These are phyloP conservation scores for Drosophila arawakana DNA, from an alignment of 1,140 invertebrate species.

Conservation along the genomic window DNA sequence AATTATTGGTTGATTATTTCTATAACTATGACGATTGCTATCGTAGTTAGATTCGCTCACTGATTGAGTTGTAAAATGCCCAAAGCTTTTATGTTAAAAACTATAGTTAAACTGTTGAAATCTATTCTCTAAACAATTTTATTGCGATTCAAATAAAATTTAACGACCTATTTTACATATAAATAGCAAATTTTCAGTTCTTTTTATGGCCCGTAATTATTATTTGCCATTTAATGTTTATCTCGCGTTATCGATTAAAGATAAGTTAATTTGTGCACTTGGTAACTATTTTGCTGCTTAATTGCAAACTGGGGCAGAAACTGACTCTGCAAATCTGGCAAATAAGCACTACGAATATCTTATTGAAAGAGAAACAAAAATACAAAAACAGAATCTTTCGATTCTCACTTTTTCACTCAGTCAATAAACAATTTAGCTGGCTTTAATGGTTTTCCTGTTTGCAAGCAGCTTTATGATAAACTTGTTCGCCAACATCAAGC, in stretches of 20 bases:
- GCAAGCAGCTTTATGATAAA: constrained; percentile 51
- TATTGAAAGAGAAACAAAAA: constrained; percentile 26
- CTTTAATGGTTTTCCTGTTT: constrained; percentile 74
- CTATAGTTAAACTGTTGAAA: too few species aligned
- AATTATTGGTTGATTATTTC: constrained; percentile 52
- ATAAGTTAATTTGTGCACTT: constrained; percentile 3
- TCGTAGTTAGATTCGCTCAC: not conserved
- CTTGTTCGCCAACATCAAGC: constrained; percentile 62
- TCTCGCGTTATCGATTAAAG: constrained; percentile 3
- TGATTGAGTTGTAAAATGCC: not conserved
- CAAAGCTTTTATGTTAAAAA: too few species aligned
- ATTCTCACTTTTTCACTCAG: constrained; percentile 39
- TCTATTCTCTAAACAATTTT: too few species aligned
- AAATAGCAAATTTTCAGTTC: not conserved
- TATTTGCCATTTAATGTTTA: not conserved
- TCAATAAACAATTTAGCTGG: constrained; percentile 74
- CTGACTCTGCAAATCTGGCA: constrained; percentile 52
- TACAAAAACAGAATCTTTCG: constrained; percentile 49
- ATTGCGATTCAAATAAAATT: too few species aligned
- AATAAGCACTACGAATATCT: constrained; percentile 38
- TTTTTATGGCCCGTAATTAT: not conserved
- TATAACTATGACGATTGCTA: constrained; percentile 16
- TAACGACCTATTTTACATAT: not conserved
- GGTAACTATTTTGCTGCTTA: constrained; percentile 35
- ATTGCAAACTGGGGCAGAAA: constrained; percentile 52